These are phyloP conservation scores for Platyscapa corneri DNA, from an alignment of 1,140 invertebrate genomes.

Conservation along the genomic window DNA sequence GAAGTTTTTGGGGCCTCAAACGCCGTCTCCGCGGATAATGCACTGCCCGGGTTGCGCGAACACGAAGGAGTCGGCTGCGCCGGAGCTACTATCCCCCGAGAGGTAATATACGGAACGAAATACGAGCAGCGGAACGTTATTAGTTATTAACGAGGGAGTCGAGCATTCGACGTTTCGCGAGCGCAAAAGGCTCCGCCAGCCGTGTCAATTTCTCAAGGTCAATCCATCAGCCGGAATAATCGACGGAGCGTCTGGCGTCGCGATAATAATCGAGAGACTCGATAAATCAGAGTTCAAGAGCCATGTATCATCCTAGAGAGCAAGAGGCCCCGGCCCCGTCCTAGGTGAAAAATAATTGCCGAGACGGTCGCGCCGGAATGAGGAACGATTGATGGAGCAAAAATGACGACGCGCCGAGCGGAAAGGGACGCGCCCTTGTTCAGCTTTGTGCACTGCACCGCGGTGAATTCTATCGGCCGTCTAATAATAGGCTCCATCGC, in stretches of 20 bases:
- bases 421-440: not conserved
- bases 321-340: too few relatives aligned
- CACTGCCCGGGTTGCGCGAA: too few relatives aligned
- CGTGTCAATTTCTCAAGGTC: slow-evolving; percentile 4
- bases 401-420: not conserved
- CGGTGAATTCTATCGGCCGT: slow-evolving; percentile 14
- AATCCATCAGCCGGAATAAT: slow-evolving; percentile 20
- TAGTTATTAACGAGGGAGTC: too few relatives aligned
- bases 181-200: not conserved
- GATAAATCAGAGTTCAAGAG: slow-evolving; percentile 18
- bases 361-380: not conserved
- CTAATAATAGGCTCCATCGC: slow-evolving; percentile 40
- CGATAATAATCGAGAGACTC: not conserved
- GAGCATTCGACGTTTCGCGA: not conserved
- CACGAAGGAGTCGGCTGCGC: too few relatives aligned
- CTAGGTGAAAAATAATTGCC: slow-evolving; percentile 33
- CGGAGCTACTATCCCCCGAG: too few relatives aligned
- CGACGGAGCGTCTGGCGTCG: not conserved
- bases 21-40: too few relatives aligned
- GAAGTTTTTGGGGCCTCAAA: too few relatives aligned
- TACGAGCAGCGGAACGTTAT: too few relatives aligned
- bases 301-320: not conserved
- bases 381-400: slow-evolving; percentile 18
- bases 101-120: too few relatives aligned
- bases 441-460: not conserved